Conservation (phyloP, 2,113 vertebrate species). For the Quiscalus mexicanus region DNA sequence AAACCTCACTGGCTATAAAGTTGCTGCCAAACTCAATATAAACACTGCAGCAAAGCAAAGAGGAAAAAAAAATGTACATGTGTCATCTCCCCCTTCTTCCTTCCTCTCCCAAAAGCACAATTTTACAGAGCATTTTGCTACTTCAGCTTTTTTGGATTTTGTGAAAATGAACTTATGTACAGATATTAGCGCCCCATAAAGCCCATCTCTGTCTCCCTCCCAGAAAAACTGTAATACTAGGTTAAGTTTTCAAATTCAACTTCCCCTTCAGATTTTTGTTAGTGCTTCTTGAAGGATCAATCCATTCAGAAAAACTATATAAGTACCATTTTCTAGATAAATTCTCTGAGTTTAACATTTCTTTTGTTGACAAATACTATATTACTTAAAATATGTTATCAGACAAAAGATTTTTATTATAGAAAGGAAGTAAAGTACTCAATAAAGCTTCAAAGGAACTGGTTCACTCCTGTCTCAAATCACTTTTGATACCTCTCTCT, state of each 20-base stretch:
- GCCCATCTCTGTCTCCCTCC: neutral
- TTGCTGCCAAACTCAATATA: constrained; percentile 50
- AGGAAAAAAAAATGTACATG: neutral
- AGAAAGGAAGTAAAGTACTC: neutral
- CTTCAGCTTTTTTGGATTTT: constrained; percentile 34
- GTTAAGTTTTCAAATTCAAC: constrained; percentile 22
- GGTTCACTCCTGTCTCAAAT: neutral
- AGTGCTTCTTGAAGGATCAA: neutral
- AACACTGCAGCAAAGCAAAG: constrained; percentile 19
- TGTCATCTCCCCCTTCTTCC: neutral
- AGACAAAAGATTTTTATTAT: neutral
- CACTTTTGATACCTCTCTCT: neutral
- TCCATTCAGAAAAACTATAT: neutral
- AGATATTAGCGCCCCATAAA: neutral
- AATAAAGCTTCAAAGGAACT: neutral
- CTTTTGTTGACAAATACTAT: neutral
- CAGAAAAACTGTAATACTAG: neutral
- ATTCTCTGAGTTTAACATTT: neutral
- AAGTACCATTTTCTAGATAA: neutral
- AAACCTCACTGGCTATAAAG: neutral
- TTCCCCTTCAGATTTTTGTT: neutral
- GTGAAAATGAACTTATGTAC: neutral
- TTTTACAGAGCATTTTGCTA: neutral
- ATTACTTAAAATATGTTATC: neutral
- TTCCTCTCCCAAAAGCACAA: neutral